phyloP scores from a whole-genome alignment of 2,888 invertebrate species.

The Archips crataeganus region DNA sequence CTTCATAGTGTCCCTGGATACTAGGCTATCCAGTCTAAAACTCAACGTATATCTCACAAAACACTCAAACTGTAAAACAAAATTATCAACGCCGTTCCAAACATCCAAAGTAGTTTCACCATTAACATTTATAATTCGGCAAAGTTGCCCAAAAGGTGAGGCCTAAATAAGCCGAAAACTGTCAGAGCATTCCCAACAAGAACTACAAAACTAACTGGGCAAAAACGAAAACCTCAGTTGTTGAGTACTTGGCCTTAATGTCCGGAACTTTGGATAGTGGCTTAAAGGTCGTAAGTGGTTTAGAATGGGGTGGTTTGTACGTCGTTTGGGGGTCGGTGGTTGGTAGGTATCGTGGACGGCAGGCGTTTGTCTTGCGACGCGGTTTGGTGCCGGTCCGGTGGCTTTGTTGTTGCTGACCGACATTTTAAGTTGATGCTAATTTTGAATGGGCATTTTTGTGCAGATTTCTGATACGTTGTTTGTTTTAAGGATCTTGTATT shows the following conservation, averaged over 20 bases:
- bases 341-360: slow-evolving; percentile 10
- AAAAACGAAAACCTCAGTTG: slow-evolving; percentile 40
- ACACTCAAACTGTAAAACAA: slow-evolving; percentile 4
- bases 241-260: slow-evolving; percentile 34
- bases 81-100: not conserved
- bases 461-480: not conserved
- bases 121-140: slow-evolving; percentile 33
- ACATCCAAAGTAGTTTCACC: slow-evolving; percentile 17
- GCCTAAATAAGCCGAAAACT: slow-evolving; percentile 39
- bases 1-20: too few relatives aligned
- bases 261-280: slow-evolving; percentile 7
- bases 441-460: not conserved
- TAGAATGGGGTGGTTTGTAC: not conserved
- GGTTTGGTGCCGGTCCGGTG: slow-evolving; percentile 16
- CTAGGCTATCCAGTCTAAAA: too few relatives aligned
- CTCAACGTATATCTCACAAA: not conserved
- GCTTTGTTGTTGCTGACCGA: slow-evolving; percentile 12
- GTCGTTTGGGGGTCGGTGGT: not conserved
- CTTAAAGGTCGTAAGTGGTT: slow-evolving; percentile 6
- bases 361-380: slow-evolving; percentile 35
- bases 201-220: slow-evolving; percentile 36
- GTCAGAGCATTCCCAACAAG: slow-evolving; percentile 32
- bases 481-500: not conserved
- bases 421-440: slow-evolving; percentile 10
- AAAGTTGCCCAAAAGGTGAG: slow-evolving; percentile 27